Evolutionary conservation across 1,140 invertebrate genomes (phyloP).

Genomic region (Varroa destructor): DNA sequence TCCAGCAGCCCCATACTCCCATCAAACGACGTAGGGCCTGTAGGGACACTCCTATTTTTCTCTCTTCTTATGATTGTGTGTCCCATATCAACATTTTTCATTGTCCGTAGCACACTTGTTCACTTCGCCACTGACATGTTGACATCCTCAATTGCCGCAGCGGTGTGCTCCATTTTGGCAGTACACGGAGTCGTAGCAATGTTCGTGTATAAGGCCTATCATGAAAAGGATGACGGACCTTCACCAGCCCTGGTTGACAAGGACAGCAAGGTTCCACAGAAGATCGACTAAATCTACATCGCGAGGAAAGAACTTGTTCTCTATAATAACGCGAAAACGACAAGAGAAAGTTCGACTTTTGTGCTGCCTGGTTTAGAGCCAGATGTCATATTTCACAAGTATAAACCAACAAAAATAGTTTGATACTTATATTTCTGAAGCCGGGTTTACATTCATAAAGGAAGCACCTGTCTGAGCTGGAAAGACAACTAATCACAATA

Average conservation of each 20-base stretch:
- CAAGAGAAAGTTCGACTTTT: too few species aligned
- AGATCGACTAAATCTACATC: slow-evolving; percentile 1
- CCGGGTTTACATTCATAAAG: too few species aligned
- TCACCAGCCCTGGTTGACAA: not conserved
- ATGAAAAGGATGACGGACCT: slow-evolving; percentile 18
- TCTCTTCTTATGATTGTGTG: slow-evolving; percentile 17
- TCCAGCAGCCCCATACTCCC: too few species aligned
- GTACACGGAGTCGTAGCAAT: not conserved
- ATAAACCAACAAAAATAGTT: too few species aligned
- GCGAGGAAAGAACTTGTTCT: too few species aligned
- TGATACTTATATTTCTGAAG: too few species aligned
- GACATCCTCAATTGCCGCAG: slow-evolving; percentile 15
- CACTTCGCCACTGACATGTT: not conserved
- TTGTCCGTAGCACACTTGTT: not conserved
- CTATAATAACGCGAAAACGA: too few species aligned
- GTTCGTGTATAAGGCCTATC: slow-evolving; percentile 22
- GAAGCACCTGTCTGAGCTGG: too few species aligned
- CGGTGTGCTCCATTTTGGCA: slow-evolving; percentile 6
- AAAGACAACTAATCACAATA: too few species aligned
- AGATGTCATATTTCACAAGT: too few species aligned
- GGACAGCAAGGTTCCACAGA: slow-evolving; percentile 19
- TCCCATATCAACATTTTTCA: slow-evolving; percentile 13
- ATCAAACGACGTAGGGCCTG: not conserved
- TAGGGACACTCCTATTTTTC: not conserved
- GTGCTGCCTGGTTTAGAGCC: too few species aligned